Percentiles rank a stretch among this genome's conserved stretches.
Conservation (phyloP, 2,888 invertebrate genomes). For the Drosophila emarginata region DNA sequence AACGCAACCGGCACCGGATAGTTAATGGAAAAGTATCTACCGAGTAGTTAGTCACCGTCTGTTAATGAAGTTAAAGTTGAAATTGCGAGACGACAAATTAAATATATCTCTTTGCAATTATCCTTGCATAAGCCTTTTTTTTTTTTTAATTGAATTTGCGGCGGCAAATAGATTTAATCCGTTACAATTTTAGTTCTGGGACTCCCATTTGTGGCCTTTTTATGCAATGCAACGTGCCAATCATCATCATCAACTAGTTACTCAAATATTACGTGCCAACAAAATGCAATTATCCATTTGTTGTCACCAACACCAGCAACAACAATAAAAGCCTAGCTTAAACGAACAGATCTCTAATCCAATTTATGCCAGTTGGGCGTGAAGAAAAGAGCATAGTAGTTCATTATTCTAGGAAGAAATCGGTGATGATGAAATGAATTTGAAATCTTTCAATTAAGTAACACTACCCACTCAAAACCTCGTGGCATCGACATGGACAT, state of each 20-base stretch:
- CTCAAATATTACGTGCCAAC: constrained; percentile 14
- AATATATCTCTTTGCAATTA: background rate
- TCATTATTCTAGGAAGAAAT: background rate
- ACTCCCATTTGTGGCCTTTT: background rate
- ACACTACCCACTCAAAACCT: constrained; percentile 37
- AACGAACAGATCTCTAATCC: background rate
- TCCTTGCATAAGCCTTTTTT: constrained; percentile 26
- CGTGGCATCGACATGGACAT: constrained; percentile 29
- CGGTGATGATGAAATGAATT: constrained; percentile 21
- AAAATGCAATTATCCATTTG: background rate
- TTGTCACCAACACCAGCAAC: background rate
- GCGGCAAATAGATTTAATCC: background rate
- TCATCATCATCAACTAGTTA: constrained; percentile 8
- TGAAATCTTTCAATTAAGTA: constrained; percentile 57
- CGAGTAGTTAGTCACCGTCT: constrained; percentile 19
- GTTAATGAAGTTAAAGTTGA: background rate
- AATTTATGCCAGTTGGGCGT: background rate
- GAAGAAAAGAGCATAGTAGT: background rate
- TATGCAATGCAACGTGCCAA: constrained; percentile 25
- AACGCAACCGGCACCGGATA: constrained; percentile 18
- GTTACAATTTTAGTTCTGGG: constrained; percentile 1
- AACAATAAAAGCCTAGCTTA: background rate
- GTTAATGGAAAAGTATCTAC: constrained; percentile 10
- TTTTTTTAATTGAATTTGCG: constrained; percentile 2
- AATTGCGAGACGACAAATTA: background rate